Base-by-base conservation (phyloP, 2,113 vertebrate species). In the Thunnus maccoyii region DNA sequence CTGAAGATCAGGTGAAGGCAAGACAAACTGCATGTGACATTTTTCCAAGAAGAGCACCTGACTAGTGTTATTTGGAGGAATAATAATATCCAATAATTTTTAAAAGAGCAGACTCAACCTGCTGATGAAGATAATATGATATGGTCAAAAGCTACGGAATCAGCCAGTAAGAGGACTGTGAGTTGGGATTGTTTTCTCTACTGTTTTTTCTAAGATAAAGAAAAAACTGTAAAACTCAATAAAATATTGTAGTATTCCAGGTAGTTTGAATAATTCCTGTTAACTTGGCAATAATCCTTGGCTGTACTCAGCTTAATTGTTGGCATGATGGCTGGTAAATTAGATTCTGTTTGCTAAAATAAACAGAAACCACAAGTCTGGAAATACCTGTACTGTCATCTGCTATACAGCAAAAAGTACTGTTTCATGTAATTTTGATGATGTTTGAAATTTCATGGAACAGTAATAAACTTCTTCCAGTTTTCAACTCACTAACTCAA, bases 21-120 rank as follows among this genome's bases (percentile, higher is more conserved):
- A 61, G 50, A 72, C 36, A 15, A 41, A 66, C 62, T 61, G 41
- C 46, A 67, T 54, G 44, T 60, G 67, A 56, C 57, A 36, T 4
- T 0, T 13, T 48, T 17, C 9, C 11, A 25, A n/a, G 68, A n/a
- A 5, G 7, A 72, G 41, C 25, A 72, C 3, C 36, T 25, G 36
- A 64, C 58, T 3, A 62, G 5, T 54, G 11, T 22, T 22, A 22
- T 30, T 48, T 15, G n/a, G 17, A n/a, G 46, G 25, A 4, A 48
- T 4, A 36, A 3, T 9, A 11, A 32, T 4, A 3, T 47, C 47
- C 47, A 71, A 57, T 27, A 12, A 17, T 44, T 25, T 25, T 18
- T 71, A 57, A 22, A 54, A 41, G 36, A 5, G 14, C 15, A n/a
- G 12, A 56, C 20, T 56, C 13, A 41, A 41, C 7, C 36, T 41